Percentiles rank a stretch among this genome's conserved stretches.
Conservation (phyloP, 1,140 invertebrate species). For the Phortica variegata region DNA sequence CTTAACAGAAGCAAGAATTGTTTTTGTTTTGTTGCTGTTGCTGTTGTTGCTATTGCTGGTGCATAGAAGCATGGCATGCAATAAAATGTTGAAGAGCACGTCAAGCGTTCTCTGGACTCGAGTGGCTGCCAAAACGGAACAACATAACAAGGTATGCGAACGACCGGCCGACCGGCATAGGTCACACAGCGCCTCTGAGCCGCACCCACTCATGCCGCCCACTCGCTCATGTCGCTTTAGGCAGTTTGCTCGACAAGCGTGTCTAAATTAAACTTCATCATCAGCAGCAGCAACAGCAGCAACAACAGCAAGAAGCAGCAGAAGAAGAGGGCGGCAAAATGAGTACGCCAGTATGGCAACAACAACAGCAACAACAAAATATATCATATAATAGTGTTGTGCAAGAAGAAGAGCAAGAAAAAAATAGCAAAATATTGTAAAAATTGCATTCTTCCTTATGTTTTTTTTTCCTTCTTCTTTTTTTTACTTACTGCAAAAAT, state of each 20-base stretch:
- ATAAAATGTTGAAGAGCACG: slow-evolving; percentile 28
- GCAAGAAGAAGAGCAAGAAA: slow-evolving; percentile 8
- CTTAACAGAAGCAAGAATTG: neutral
- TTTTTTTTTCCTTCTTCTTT: neutral
- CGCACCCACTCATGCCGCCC: slow-evolving; percentile 1
- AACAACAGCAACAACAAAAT: slow-evolving; percentile 17
- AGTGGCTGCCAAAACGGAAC: slow-evolving; percentile 11
- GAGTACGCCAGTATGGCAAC: no score
- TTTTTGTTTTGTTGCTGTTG: neutral
- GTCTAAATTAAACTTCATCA: slow-evolving; percentile 53
- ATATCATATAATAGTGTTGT: slow-evolving; percentile 26
- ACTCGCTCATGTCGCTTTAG: no score
- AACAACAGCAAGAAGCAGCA: no score
- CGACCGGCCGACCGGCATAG: neutral
- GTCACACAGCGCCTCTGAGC: slow-evolving; percentile 16
- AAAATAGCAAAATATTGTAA: slow-evolving; percentile 21
- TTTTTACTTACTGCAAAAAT: slow-evolving; percentile 36
- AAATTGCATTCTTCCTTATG: slow-evolving; percentile 39
- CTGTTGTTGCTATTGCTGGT: slow-evolving; percentile 9
- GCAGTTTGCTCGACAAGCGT: slow-evolving; percentile 22
- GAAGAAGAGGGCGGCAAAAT: no score
- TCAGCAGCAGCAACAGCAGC: no score
- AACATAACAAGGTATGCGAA: slow-evolving; percentile 4
- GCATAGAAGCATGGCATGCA: slow-evolving; percentile 26
- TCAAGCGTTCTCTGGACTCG: neutral